Base-by-base conservation (phyloP, 2,797 vertebrate species). In the Gorsachius magnificus region DNA sequence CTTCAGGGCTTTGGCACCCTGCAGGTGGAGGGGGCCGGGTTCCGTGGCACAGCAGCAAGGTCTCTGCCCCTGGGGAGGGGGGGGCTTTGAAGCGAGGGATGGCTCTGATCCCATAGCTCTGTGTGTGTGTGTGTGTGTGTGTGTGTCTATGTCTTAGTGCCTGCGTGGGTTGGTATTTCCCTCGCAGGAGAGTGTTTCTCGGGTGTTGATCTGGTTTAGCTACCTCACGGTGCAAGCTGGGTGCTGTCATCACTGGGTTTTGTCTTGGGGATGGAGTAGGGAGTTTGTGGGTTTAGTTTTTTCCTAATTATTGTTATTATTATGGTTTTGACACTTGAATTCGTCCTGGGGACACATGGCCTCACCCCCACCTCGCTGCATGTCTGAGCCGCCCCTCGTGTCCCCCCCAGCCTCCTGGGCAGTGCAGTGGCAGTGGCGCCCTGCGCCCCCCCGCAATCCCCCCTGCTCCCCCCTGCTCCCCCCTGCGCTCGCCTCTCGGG, bases 211-310 rank as follows among this genome's bases (percentile, higher is more conserved):
- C 80, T 96, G 84, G 93, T 97, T 96, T 95, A 96, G 95, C 97
- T 97, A 97, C 97, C 97, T 97, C 97, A 97, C 17, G 68, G 95
- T 96, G 79, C 94, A 87, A 96, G 95, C 91, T 91, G 70, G 92
- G 95, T 87, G 74, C 83, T 94, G 88, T 85, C 0, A 0, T 75
- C 65, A 6, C 18, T 58, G 18, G 33, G 26, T 90, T 94, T 86
- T 1, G 0, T 80, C 16, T 17, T 20, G 82, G 89, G 78, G 68
- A 57, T 83, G 63, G 83, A 60, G 41, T 13, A 29, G 75, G 48
- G 45, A 38, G 9, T 26, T 90, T 2, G 46, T 85, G 78, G 3
- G 43, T 50, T 65, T 43, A 25, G 17, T 11, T 6, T 38, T 77
- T 41, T 80, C 69, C 51, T 84, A 57, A 53, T 57, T 7, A 33